Conservation (phyloP, 2,113 vertebrate genomes). For the Pelecanus crispus region DNA sequence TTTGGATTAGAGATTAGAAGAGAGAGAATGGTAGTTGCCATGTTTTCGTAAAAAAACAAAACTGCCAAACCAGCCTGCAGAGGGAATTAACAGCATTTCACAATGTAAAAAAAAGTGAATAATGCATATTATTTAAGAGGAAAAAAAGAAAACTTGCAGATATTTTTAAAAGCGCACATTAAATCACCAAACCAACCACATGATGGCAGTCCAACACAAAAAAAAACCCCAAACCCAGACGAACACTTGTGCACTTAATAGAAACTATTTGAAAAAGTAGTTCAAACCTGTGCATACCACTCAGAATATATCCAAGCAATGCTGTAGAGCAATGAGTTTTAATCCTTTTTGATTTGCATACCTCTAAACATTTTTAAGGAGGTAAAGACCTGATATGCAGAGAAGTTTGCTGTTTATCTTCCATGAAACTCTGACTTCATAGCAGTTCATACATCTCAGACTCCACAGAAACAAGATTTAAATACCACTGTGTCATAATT, state of each 20-base stretch:
- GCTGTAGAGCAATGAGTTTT: neutral
- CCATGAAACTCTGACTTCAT: neutral
- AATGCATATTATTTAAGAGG: neutral
- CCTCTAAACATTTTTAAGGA: neutral
- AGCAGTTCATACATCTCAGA: neutral
- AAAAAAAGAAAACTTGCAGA: neutral
- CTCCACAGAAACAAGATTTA: neutral
- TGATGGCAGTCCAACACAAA: constrained; percentile 7
- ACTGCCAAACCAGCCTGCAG: neutral
- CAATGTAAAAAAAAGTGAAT: neutral
- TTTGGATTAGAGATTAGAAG: neutral
- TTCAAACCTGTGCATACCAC: neutral
- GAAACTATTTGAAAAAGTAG: neutral
- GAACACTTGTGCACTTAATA: neutral
- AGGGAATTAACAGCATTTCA: neutral
- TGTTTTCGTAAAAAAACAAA: neutral
- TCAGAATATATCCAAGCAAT: neutral
- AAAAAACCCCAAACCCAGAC: neutral
- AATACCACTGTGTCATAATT: neutral
- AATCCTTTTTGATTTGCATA: neutral
- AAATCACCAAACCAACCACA: neutral
- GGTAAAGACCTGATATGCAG: neutral
- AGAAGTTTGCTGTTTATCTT: neutral
- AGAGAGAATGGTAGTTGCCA: neutral
- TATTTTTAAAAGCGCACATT: neutral